Evolutionary conservation across 2,113 vertebrate species (phyloP), one percentile per base, ranked within the genome.

Genomic region (Coptodon bakossiorum): DNA sequence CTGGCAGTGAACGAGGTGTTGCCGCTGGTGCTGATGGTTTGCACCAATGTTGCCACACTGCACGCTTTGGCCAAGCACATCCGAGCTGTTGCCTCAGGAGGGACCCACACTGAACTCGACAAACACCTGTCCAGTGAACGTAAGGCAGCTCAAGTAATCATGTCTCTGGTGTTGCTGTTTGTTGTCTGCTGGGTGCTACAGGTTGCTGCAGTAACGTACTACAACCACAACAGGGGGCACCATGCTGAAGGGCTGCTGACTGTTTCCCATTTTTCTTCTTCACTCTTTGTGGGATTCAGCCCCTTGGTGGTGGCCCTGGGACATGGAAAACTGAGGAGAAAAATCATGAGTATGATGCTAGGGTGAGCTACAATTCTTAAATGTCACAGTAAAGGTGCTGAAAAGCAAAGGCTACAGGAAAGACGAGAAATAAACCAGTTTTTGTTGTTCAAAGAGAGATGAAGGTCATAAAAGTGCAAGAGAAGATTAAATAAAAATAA

Each of bases 291-390:
- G 7, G 97, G 97, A 3, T 97, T 97, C 92, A 96, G 97, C 86
- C 97, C 97, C 29, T 53, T 97, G 91, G 96, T 97, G 78, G 96
- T 97, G 91, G 95, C 96, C 2, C 84, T 96, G 13, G 97, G 97
- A 53, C 97, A 97, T 4, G 90, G 96, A 17, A 97, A 97, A 83
- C 94, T 97, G 17, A 95, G 96, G 40, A 94, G 82, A 63, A 95
- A 87, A 40, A 95, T 97, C 13, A 11, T 11, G 3, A 83, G 10
- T 22, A 93, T 95, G 90, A 59, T 95, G 4, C 86, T 86, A 48
- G 68, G 84, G 6, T 93, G 95, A 68, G 71, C 16, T 13, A 80
- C 88, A 36, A 17, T 34, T 59, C 4, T 90, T 29, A 91, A 86
- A 81, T 83, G 86, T 87, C 38, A 50, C 61, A 50, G 12, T 7